phyloP scores from a whole-genome alignment of 1,140 invertebrate genomes.

The Macrobrachium rosenbergii region DNA sequence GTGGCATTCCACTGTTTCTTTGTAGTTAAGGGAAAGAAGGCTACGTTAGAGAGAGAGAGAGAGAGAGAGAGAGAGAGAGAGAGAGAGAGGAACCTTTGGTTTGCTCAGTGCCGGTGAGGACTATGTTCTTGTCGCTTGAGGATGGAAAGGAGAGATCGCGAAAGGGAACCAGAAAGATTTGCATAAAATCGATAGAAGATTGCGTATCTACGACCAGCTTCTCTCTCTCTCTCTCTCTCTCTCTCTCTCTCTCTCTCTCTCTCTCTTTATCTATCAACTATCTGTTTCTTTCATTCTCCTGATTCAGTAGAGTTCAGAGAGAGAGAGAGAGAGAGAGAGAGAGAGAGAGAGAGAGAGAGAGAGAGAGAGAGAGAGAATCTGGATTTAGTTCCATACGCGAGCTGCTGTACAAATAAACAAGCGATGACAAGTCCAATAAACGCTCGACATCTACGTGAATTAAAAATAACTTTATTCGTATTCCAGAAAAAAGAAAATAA shows the following conservation, averaged over 20 bases:
- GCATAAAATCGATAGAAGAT: slow-evolving; percentile 52
- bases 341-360: not conserved
- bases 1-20: not conserved
- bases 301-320: slow-evolving; percentile 12
- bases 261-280: not conserved
- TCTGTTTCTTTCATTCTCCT: slow-evolving; percentile 2
- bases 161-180: slow-evolving; percentile 39
- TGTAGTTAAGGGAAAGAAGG: not conserved
- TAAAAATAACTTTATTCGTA: no score
- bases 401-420: no score
- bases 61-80: not conserved
- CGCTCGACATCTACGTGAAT: no score
- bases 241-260: not conserved
- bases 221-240: not conserved
- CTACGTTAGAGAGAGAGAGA: not conserved
- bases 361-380: not conserved
- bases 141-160: slow-evolving; percentile 19
- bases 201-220: slow-evolving; percentile 37
- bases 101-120: slow-evolving; percentile 1
- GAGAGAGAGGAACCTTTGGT: slow-evolving; percentile 4
- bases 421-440: not conserved
- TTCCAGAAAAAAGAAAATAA: no score
- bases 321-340: slow-evolving; percentile 15
- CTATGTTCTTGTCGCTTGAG: slow-evolving; percentile 8
- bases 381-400: not conserved